These are phyloP conservation scores for Seriola dumerili DNA, from an alignment of 2,113 vertebrate species.

Conservation along the genomic window DNA sequence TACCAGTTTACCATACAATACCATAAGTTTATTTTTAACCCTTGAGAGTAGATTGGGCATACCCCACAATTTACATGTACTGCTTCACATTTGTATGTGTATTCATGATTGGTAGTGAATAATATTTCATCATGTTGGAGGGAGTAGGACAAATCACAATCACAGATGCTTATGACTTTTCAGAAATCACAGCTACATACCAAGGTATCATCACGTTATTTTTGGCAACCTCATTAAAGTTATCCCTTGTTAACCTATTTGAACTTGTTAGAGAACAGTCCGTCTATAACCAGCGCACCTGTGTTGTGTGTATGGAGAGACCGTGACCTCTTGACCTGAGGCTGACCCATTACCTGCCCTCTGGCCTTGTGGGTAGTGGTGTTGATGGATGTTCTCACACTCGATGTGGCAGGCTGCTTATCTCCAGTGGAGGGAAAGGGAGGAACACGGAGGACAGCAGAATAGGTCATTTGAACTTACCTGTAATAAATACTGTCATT, in stretches of 20 bases:
- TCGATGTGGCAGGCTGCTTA: slow-evolving; percentile 57
- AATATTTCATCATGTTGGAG: not conserved
- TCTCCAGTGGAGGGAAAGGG: slow-evolving; percentile 47
- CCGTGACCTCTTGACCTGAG: slow-evolving; percentile 40
- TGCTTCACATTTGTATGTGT: not conserved
- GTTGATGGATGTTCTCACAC: slow-evolving; percentile 76
- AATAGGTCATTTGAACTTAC: not conserved
- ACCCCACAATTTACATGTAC: not conserved
- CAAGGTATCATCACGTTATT: slow-evolving; percentile 6
- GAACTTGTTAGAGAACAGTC: slow-evolving; percentile 17
- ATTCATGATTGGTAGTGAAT: not conserved
- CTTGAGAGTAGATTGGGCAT: not conserved
- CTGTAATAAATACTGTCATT: not conserved
- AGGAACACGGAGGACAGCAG: not conserved
- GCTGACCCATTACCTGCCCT: slow-evolving; percentile 62
- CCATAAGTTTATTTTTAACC: too few species aligned
- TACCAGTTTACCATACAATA: too few species aligned
- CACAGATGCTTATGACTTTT: not conserved
- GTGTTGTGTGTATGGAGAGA: slow-evolving; percentile 42
- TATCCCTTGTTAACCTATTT: slow-evolving; percentile 40
- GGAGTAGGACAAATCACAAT: not conserved
- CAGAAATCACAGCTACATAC: not conserved
- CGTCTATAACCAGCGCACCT: slow-evolving; percentile 55
- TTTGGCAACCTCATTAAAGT: slow-evolving; percentile 15
- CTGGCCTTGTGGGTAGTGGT: slow-evolving; percentile 58